phyloP scores from a whole-genome alignment of 2,797 vertebrate genomes.

The Schizopygopsis malacanthus region DNA sequence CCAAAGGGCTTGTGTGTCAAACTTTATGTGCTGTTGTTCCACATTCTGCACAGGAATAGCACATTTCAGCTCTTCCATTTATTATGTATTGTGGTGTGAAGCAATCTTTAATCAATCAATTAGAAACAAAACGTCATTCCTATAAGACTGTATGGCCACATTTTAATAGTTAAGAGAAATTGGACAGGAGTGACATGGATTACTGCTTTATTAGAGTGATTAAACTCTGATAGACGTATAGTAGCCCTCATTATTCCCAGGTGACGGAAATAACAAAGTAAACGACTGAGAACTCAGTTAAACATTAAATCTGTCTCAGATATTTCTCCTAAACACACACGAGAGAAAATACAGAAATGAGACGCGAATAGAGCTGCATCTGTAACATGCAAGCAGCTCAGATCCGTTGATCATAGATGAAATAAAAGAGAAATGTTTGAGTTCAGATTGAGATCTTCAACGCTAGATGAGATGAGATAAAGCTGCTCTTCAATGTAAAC shows the following conservation, averaged over 20 bases:
- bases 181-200: neutral
- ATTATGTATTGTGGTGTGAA: neutral
- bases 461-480: too few species aligned
- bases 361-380: too few species aligned
- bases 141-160: neutral
- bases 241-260: neutral
- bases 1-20: constrained; percentile 8
- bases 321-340: too few species aligned
- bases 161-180: neutral
- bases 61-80: neutral
- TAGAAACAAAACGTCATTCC: neutral
- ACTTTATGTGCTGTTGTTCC: neutral
- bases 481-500: too few species aligned
- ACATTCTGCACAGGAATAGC: neutral
- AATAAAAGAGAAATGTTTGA: too few species aligned
- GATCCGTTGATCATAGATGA: too few species aligned
- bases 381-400: too few species aligned
- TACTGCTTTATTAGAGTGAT: neutral
- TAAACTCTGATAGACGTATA: neutral
- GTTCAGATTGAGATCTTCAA: too few species aligned
- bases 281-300: too few species aligned
- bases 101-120: neutral
- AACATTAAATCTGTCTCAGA: too few species aligned
- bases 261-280: neutral
- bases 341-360: too few species aligned